phyloP scores from a whole-genome alignment of 2,113 vertebrate genomes.

The Myodes glareolus region DNA sequence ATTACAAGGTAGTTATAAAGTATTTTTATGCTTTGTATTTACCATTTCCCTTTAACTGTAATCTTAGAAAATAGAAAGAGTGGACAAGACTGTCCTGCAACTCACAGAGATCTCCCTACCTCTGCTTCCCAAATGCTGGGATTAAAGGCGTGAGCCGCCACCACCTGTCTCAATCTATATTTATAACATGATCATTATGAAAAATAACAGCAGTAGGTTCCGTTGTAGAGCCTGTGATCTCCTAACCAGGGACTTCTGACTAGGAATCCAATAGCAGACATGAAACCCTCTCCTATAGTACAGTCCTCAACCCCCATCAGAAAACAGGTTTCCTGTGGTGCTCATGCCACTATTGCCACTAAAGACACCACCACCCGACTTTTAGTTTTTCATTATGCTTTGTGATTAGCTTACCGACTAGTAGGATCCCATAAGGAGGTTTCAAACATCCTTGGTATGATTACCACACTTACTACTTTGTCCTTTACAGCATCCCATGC shows the following conservation, averaged over 20 bases:
- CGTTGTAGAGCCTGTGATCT: not conserved
- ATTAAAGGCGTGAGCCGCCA: too few relatives aligned
- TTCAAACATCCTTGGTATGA: not conserved
- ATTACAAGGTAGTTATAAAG: not conserved
- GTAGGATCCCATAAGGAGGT: not conserved
- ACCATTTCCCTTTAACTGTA: not conserved
- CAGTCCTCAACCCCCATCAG: not conserved
- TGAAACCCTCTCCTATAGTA: not conserved
- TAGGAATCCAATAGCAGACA: not conserved
- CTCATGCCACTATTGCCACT: too few relatives aligned
- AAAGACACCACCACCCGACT: too few relatives aligned
- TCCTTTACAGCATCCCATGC: too few relatives aligned
- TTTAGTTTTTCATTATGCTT: not conserved
- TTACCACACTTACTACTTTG: too few relatives aligned
- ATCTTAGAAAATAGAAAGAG: not conserved
- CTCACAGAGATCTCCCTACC: too few relatives aligned
- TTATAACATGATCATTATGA: not conserved
- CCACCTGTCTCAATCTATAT: not conserved
- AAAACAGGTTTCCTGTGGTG: not conserved
- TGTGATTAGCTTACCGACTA: too few relatives aligned
- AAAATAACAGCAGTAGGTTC: not conserved
- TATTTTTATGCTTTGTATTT: not conserved
- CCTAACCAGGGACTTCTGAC: not conserved
- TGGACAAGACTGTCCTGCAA: too few relatives aligned
- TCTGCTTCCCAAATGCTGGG: too few relatives aligned